Base-by-base conservation (phyloP, 2,113 vertebrate species). In the Polyodon spathula region DNA sequence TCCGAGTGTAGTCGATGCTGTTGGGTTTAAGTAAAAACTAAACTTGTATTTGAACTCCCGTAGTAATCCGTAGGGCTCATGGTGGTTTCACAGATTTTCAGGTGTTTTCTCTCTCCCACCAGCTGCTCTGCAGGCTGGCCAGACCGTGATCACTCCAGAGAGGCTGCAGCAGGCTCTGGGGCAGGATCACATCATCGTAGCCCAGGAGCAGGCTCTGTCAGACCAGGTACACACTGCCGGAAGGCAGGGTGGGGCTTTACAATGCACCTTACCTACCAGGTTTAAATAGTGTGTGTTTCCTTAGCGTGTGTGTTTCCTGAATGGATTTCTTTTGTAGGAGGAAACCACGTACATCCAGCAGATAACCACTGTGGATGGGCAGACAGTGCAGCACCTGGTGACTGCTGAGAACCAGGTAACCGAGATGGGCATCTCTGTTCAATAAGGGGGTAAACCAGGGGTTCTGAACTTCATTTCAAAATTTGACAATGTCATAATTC, bases 301-400 rank as follows among this genome's bases (percentile, higher is more conserved):
- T 40, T 16, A n/a, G 39, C 37, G 17, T 57, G n/a, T 63, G 9
- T 38, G 4, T 1, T 4, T 17, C 50, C 38, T 37, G 12, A 40
- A 60, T 51, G 59, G 0, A 38, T 39, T 59, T 11, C 10, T 63
- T 44, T 4, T 62, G 66, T 81, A 98, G 94, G 94, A 95, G 73
- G 94, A 97, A 63, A 88, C 92, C 2, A 66, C 94, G 0, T 99
- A 95, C 63, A 97, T 98, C 77, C 95, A 97, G 70, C 95, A 98
- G 75, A 96, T 99, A 64, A 94, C 93, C 0, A 97, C 94, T 0
- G 89, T 94, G 0, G 94, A 98, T 0, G 94, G 95, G 6, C 93
- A 97, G 79, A 96, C 90, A 0, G 90, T 98, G 11, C 95, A 97
- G 80, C 95, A 99, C 63, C 81, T 98, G 54, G 92, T 99, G 75